Base-by-base conservation (phyloP, 2,797 vertebrate genomes). In the Enteromius viviparus region DNA sequence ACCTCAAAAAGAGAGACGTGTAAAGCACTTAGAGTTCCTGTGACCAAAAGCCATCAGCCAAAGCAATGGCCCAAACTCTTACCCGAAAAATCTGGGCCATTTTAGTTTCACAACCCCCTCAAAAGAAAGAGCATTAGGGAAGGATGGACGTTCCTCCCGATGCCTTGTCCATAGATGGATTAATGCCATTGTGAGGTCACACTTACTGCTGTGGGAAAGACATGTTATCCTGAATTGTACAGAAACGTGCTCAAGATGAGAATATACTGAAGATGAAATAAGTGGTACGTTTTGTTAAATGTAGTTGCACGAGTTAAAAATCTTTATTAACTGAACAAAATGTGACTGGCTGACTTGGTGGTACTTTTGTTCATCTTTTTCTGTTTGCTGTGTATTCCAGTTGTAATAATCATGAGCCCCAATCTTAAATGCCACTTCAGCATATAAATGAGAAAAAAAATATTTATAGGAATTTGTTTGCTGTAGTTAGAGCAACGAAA, bases 381-480 rank as follows among this genome's bases (percentile, higher is more conserved):
- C 87, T 87, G 88, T 90, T 93, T 90, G 89, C 88, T 93, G 92
- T 91, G 85, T 92, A 90, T 89, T 90, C 86, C 88, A 91, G 89
- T 88, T 92, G 91, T 94, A 94, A 94, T 92, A 92, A 92, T 89
- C 89, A 93, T 78, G 91, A 92, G 86, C 92, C 91, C 93, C 90
- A 89, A 90, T 92, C 90, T 93, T 87, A 86, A 94, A 95, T 93
- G 94, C 94, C 94, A 94, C 90, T 94, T 93, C 89, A 92, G 94
- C 94, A 94, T 94, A 95, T 94, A 94, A 94, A 95, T 93, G 91
- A 94, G 93, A 90, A 92, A 91, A 94, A 91, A 93, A 90, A 91
- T 94, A 95, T 96, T 95, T 95, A 95, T 95, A 95, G 94, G 91
- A 94, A 90, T 94, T 94, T 92, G 92, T 92, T 93, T 91, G 93